Base-by-base conservation (phyloP, 2,888 invertebrate genomes). In the Cylindroiulus punctatus region DNA sequence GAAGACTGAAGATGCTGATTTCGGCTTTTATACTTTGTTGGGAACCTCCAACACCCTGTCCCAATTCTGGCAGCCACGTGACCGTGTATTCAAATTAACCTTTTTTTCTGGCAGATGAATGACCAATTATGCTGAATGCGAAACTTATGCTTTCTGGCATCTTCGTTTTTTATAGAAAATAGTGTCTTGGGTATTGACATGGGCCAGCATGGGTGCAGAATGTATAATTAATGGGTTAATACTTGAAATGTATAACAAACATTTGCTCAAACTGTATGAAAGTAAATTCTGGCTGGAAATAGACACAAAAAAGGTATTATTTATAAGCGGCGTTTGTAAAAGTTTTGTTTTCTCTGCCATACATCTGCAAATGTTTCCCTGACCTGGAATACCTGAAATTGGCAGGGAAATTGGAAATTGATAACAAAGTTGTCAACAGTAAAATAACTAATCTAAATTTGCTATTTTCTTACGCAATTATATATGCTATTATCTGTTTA, bases 251-350 rank as follows among this genome's bases (percentile, higher is more conserved):
- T 22, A 26, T 26, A 10, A 26, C 12, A 26, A 65, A 65, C 22
- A 65, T 65, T 8, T 65, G 26, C 8, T 26, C 26, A 12, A 65
- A 65, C 22, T 65, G 22, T 26, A 26, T 65, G 65, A 65, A 65
- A 65, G 65, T 65, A 65, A 65, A 26, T 65, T 12, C 22, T 57
- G 12, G 65, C 26, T 47, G 22, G 26, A 65, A 65, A 26, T 26
- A 26, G 26, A 26, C 65, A 65, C 22, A 22, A 26, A 8, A 65
- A 8, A 65, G 1, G 22, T 57, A 22, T 26, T 65, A 65, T 65
- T 65, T 65, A 65, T 65, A 65, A 65, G 65, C 65, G 65, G 65
- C 65, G 22, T 26, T 22, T 65, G 10, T 65, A 65, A 65, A 65
- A 26, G 8, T 65, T 65, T 65, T 22, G 7, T 22, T 26, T 65